Evolutionary conservation across 2,797 vertebrate genomes (phyloP).

Genomic region (Hapalemur alaotrensis): DNA sequence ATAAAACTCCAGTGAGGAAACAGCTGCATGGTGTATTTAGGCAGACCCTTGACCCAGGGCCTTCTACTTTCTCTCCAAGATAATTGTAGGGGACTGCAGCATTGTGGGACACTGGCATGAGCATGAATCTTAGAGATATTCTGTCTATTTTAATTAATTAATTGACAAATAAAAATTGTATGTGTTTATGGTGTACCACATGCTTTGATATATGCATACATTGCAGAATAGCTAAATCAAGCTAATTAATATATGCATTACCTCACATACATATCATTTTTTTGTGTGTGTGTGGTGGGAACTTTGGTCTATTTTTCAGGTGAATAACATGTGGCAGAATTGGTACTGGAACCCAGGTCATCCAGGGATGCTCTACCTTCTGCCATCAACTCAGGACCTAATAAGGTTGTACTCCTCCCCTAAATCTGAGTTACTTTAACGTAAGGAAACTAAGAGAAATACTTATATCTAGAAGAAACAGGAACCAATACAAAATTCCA

Average conservation of each 20-base stretch:
- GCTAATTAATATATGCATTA: not conserved
- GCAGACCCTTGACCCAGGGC: not conserved
- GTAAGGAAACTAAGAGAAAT: not conserved
- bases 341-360: not conserved
- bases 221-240: not conserved
- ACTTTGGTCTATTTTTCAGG: not conserved
- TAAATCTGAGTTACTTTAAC: slow-evolving; percentile 20
- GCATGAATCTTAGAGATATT: not conserved
- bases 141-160: not conserved
- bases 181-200: not conserved
- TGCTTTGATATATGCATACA: not conserved
- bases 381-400: not conserved
- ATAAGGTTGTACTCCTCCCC: not conserved
- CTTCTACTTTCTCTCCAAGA: not conserved
- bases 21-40: not conserved
- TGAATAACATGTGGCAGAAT: not conserved
- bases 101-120: not conserved
- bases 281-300: not conserved
- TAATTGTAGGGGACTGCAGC: not conserved
- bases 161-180: not conserved
- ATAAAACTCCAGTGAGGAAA: not conserved
- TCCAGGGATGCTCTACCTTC: not conserved
- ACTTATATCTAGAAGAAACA: not conserved
- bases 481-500: not conserved
- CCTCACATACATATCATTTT: not conserved